Conservation (phyloP, 92 coral and sea anemone species). For the Paragorgia papillata region DNA sequence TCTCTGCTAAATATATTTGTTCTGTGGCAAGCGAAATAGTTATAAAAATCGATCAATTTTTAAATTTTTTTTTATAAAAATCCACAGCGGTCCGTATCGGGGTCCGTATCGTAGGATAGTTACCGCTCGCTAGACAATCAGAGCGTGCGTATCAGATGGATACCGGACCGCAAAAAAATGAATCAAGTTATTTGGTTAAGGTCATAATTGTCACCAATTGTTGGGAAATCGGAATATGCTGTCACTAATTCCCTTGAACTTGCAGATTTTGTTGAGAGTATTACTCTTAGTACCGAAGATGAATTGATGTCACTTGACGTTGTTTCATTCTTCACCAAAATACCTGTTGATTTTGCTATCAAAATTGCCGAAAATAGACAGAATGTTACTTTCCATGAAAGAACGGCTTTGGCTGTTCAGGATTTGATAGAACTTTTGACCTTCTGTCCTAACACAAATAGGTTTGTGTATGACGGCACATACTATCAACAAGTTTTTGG, state of each 20-base stretch:
- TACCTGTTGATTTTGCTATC: constrained; percentile 36
- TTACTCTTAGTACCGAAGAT: constrained; percentile 22
- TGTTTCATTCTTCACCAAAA: constrained; percentile 17
- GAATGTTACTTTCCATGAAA: constrained; percentile 11
- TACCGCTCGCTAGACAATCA: too few relatives aligned
- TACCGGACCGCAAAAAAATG: too few relatives aligned
- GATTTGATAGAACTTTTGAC: constrained; percentile 37
- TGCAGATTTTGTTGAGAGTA: constrained; percentile 41
- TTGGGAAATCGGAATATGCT: constrained; percentile 29
- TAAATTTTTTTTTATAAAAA: too few relatives aligned
- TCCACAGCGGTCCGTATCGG: too few relatives aligned
- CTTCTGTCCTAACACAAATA: constrained; percentile 22
- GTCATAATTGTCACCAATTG: constrained; percentile 38
- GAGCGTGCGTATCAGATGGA: too few relatives aligned
- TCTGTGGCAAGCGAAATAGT: too few relatives aligned
- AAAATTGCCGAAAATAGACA: constrained; percentile 12
- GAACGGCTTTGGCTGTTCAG: constrained; percentile 27
- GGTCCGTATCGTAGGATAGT: too few relatives aligned
- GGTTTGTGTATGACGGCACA: constrained; percentile 21
- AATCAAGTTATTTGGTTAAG: too few relatives aligned
- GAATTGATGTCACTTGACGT: constrained; percentile 19
- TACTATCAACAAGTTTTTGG: constrained; percentile 28
- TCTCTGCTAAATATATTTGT: too few relatives aligned
- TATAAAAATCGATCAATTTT: too few relatives aligned
- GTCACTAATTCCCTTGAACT: constrained; percentile 21